These are phyloP conservation scores for Hydrolagus colliei DNA, from an alignment of 2,797 vertebrate species.

Conservation along the genomic window DNA sequence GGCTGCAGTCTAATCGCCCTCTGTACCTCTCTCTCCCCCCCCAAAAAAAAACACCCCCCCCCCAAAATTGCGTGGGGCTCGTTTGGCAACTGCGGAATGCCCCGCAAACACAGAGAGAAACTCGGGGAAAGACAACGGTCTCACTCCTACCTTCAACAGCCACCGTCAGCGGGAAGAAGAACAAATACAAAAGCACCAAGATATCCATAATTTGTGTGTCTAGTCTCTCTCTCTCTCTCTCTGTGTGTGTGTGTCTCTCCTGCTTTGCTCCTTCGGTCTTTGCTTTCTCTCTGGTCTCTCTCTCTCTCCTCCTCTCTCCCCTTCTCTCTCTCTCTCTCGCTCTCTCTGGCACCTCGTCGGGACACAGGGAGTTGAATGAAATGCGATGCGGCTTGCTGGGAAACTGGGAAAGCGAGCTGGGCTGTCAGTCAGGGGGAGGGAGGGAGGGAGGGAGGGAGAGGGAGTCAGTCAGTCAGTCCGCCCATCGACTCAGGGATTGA, in stretches of 20 bases:
- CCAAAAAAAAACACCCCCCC: too few species aligned
- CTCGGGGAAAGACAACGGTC: background rate
- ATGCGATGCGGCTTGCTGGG: slow-evolving; percentile 20
- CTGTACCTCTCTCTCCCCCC: background rate
- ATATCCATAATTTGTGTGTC: slow-evolving; percentile 14
- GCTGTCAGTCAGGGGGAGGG: background rate
- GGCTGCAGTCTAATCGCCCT: background rate
- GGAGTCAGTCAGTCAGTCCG: background rate
- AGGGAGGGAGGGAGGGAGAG: too few species aligned
- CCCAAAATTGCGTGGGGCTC: background rate
- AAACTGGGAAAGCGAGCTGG: slow-evolving; percentile 11
- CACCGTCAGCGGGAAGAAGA: slow-evolving; percentile 17
- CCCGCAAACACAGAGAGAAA: background rate
- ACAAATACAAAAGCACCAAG: slow-evolving; percentile 6
- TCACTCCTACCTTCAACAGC: slow-evolving; percentile 26
- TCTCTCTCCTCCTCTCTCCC: background rate
- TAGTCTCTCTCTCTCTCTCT: too few species aligned
- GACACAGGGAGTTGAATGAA: slow-evolving; percentile 7
- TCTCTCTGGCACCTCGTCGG: slow-evolving; percentile 19
- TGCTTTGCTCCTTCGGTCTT: too few species aligned
- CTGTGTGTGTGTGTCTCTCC: too few species aligned
- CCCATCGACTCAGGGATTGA: slow-evolving; percentile 1
- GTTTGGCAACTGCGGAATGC: background rate
- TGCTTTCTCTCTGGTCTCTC: background rate
- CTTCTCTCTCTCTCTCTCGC: slow-evolving; percentile 1